Evolutionary conservation across 2,888 invertebrate species (phyloP), one percentile per base, ranked within the genome.

Genomic region (Eupeodes luniger): DNA sequence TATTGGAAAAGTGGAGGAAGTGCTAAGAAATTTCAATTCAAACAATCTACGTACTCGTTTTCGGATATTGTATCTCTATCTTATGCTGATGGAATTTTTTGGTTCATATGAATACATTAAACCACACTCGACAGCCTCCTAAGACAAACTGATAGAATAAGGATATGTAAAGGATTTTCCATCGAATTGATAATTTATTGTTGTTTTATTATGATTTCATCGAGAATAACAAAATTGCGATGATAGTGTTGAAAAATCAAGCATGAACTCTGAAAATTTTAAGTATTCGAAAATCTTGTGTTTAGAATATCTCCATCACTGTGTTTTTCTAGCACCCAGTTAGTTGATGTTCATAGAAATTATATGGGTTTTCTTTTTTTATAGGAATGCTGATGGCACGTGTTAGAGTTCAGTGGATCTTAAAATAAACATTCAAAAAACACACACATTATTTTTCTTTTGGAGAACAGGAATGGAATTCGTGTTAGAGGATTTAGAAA

Each of bases 1-100:
- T 88, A 88, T 88, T 85, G 88, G 67, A 85, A 88, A 72, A 81
- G 75, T 78, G 88, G 70, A 88, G 88, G 81, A 88, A 88, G 85
- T 85, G 78, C 64, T 81, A 62, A 62, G 57, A 85, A 84, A 80
- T 49, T 87, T 80, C 59, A 55, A 55, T 44, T 10, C 55, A 55
- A 27, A 70, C 69, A 53, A 76, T 80, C 80, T 87, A 76, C 80
- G 66, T 19, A 77, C 40, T 40, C 5, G 40, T 7, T 7, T 9
- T 5, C 40, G 6, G 4, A 40, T 27, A 27, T 27, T 27, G 40
- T 40, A 5, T 40, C 40, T 61, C 12, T 49, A 51, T 69, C 6
- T 19, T 36, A 10, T 70, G 66, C 27, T 14, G 47, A 27, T 66
- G 27, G 70, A 44, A 55, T 55, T 70, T 55, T 70, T 55, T 70